Evolutionary conservation across 37 sponge, comb jelly and placozoan genomes (phyloP).

Genomic region (Beroe ovata): DNA sequence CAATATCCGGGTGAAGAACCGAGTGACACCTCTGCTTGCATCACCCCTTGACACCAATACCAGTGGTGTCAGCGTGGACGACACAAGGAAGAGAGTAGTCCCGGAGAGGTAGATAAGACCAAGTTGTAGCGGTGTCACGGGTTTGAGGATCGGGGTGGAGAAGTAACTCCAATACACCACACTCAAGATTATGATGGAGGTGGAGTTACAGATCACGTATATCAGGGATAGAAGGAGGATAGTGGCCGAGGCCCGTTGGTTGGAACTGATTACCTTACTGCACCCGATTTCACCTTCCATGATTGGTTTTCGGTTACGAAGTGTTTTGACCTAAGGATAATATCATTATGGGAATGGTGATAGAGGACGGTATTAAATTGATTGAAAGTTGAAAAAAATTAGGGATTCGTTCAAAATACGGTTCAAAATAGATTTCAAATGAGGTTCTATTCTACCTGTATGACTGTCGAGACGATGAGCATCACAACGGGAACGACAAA

Average conservation of each 20-base stretch:
- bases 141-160: not conserved
- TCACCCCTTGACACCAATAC: slow-evolving; percentile 4
- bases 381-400: too few species aligned
- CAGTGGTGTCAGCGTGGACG: not conserved
- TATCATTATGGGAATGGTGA: not conserved
- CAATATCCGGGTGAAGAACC: too few species aligned
- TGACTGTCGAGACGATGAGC: not conserved
- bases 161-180: not conserved
- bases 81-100: not conserved
- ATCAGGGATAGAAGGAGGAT: not conserved
- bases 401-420: too few species aligned
- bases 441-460: too few species aligned
- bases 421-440: too few species aligned
- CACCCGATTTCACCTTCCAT: not conserved
- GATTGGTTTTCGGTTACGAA: not conserved
- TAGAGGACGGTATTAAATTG: not conserved
- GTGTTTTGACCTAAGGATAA: not conserved
- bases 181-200: not conserved
- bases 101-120: slow-evolving; percentile 25
- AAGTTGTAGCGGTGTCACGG: not conserved
- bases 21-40: too few species aligned
- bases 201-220: not conserved
- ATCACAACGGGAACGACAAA: not conserved
- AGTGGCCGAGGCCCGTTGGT: not conserved
- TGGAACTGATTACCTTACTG: not conserved